These are phyloP conservation scores for Psix sp. DNA, from an alignment of 1,140 invertebrate species.

Conservation along the genomic window DNA sequence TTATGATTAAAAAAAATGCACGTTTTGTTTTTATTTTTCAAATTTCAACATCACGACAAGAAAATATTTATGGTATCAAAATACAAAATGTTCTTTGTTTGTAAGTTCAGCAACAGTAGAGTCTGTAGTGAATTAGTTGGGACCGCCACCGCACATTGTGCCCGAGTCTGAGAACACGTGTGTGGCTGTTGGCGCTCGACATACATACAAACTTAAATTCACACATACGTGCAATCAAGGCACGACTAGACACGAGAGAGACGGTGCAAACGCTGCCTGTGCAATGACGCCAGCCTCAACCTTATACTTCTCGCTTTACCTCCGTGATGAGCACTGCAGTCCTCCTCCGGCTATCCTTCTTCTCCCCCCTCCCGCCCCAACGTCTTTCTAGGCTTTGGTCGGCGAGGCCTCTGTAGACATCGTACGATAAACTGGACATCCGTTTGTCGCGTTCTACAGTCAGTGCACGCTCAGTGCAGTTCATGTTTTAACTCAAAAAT, in stretches of 20 bases:
- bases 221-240: conserved; percentile 15
- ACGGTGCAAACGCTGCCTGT: conserved; percentile 17
- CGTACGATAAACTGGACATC: conserved; percentile 37
- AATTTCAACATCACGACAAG: too few species aligned
- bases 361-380: not conserved
- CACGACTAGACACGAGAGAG: conserved; percentile 34
- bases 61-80: too few species aligned
- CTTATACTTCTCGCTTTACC: conserved; percentile 38
- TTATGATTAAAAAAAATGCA: too few species aligned
- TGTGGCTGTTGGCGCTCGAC: conserved; percentile 11
- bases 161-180: too few species aligned
- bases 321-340: conserved; percentile 11
- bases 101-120: too few species aligned
- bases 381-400: not conserved
- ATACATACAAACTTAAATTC: not conserved
- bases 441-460: conserved; percentile 23
- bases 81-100: too few species aligned
- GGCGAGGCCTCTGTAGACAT: conserved; percentile 24
- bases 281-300: conserved; percentile 30
- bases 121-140: not conserved
- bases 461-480: conserved; percentile 7
- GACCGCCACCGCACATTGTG: conserved; percentile 20
- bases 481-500: too few species aligned
- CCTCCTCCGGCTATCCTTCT: conserved; percentile 1
- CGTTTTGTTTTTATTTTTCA: too few species aligned